A percentile compares a stretch with the other conserved stretches of the same genome.
These are phyloP conservation scores for Neomorphus geoffroyi DNA, from an alignment of 2,797 vertebrate genomes.

Conservation along the genomic window DNA sequence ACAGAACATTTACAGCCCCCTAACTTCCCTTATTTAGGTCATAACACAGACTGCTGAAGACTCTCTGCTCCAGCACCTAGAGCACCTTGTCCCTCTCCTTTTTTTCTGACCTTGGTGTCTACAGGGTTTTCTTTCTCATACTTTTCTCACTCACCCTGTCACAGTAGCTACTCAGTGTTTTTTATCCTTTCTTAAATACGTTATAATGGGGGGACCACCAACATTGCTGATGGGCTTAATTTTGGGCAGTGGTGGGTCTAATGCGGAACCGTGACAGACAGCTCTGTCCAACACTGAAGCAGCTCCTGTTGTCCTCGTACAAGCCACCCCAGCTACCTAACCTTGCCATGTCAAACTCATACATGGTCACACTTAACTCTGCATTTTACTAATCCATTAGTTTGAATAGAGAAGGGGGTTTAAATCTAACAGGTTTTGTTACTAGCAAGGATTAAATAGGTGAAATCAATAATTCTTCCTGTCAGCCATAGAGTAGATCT, in stretches of 20 bases:
- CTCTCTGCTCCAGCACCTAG: background rate
- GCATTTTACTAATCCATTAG: background rate
- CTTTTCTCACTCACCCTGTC: background rate
- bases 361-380: fast-evolving
- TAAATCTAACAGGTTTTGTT: background rate
- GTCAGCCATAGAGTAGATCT: background rate
- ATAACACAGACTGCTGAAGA: background rate
- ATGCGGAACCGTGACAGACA: background rate
- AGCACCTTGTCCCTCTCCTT: background rate
- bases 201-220: background rate
- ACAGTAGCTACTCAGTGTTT: background rate
- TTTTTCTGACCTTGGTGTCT: background rate
- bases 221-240: fast-evolving
- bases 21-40: too few species aligned
- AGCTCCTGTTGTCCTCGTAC: background rate
- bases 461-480: background rate
- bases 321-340: background rate
- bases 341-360: background rate
- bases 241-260: background rate
- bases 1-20: too few species aligned
- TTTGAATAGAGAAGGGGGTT: background rate
- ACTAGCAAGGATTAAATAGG: background rate
- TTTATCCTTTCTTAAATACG: background rate
- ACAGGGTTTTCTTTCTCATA: background rate
- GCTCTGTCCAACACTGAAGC: background rate